Evolutionary conservation across 2,797 vertebrate genomes (phyloP).

Genomic region (Muscicapa striata): DNA sequence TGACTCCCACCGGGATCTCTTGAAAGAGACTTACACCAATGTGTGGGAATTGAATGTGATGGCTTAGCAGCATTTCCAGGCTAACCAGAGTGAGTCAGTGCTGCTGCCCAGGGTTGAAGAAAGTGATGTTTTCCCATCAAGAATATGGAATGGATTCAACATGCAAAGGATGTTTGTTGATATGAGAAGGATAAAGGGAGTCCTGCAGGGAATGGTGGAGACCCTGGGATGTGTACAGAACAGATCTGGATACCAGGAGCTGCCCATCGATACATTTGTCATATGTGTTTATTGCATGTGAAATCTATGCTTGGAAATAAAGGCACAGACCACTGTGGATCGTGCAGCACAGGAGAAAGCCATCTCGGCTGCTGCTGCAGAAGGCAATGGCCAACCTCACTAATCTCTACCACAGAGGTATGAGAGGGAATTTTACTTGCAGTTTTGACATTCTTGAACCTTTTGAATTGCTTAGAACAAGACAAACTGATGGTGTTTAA

Average conservation of each 20-base stretch:
- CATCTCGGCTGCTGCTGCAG: not conserved
- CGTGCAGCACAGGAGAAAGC: not conserved
- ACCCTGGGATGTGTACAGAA: not conserved
- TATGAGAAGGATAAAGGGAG: not conserved
- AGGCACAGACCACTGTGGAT: not conserved
- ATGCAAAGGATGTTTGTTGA: not conserved
- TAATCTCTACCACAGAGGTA: not conserved
- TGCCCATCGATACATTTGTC: fast-evolving
- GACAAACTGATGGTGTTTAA: not conserved
- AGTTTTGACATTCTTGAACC: not conserved
- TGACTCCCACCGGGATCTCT: not conserved
- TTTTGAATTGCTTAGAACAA: not conserved
- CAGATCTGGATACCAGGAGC: fast-evolving
- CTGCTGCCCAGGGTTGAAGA: not conserved
- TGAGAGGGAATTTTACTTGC: not conserved
- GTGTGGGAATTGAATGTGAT: not conserved
- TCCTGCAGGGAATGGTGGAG: not conserved
- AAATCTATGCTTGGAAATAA: not conserved
- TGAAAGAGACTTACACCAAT: not conserved
- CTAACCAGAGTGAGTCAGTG: not conserved
- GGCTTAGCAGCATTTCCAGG: not conserved
- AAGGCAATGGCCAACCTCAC: not conserved
- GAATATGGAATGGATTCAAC: not conserved
- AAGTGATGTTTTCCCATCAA: not conserved
- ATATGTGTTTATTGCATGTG: not conserved